Evolutionary conservation across 2,113 vertebrate species (phyloP).

Genomic region (Dendrocopos noguchii): DNA sequence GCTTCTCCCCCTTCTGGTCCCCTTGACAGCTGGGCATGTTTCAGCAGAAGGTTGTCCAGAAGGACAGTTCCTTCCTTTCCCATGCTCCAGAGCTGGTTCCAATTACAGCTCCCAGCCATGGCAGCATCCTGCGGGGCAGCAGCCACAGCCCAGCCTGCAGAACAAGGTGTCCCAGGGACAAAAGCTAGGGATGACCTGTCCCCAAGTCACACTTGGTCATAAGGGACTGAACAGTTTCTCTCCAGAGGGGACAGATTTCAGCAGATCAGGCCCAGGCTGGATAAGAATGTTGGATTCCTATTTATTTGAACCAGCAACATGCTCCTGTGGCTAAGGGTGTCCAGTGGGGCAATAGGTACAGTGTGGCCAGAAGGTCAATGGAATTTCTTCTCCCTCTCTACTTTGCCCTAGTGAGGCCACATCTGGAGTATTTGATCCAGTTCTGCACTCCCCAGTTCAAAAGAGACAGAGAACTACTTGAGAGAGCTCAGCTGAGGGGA

Average conservation of each 20-base stretch:
- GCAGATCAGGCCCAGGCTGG: background rate
- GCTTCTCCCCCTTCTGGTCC: background rate
- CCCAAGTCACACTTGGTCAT: fast-evolving
- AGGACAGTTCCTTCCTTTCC: slow-evolving; percentile 51
- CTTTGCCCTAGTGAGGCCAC: too few relatives aligned
- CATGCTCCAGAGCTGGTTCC: background rate
- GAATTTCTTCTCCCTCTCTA: too few relatives aligned
- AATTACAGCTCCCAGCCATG: background rate
- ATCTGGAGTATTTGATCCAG: too few relatives aligned
- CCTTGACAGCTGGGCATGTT: slow-evolving; percentile 12
- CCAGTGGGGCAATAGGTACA: too few relatives aligned
- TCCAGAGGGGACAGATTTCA: fast-evolving
- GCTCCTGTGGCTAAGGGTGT: too few relatives aligned
- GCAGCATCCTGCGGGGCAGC: background rate
- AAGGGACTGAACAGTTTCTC: background rate
- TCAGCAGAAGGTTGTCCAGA: background rate
- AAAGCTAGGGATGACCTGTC: background rate
- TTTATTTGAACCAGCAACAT: background rate
- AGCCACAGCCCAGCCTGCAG: background rate
- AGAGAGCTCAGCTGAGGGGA: too few relatives aligned
- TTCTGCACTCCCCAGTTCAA: too few relatives aligned
- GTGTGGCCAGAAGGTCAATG: too few relatives aligned
- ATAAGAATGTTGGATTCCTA: fast-evolving
- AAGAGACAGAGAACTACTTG: too few relatives aligned
- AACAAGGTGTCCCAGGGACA: background rate